Evolutionary conservation across 2,888 invertebrate genomes (phyloP).

Genomic region (Cataglyphis livida): DNA sequence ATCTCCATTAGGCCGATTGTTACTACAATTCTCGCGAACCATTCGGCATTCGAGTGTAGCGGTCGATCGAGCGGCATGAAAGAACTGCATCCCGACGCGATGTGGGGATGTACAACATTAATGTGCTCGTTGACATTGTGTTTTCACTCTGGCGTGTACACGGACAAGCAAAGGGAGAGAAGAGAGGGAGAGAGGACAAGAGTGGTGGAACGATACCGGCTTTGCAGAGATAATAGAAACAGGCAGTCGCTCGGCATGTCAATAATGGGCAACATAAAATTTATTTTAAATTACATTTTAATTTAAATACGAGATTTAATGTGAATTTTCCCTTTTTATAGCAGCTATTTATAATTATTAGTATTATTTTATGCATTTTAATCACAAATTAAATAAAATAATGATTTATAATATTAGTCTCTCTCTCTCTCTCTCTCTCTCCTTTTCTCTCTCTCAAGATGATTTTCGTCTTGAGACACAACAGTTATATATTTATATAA

Average conservation of each 20-base stretch:
- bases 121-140: slow-evolving; percentile 78
- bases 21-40: slow-evolving; percentile 55
- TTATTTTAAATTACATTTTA: not conserved
- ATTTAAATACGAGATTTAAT: slow-evolving; percentile 22
- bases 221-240: slow-evolving; percentile 35
- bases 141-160: slow-evolving; percentile 73
- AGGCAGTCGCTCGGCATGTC: slow-evolving; percentile 17
- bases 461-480: too few relatives aligned
- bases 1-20: slow-evolving; percentile 62
- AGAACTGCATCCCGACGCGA: slow-evolving; percentile 60
- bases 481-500: not conserved
- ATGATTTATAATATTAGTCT: not conserved
- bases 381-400: not conserved
- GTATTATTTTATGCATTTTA: not conserved
- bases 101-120: slow-evolving; percentile 68
- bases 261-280: slow-evolving; percentile 6
- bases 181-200: slow-evolving; percentile 35
- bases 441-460: not conserved
- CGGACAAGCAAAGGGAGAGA: slow-evolving; percentile 38
- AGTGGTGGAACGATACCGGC: slow-evolving; percentile 23
- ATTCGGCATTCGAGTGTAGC: slow-evolving; percentile 37
- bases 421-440: not conserved
- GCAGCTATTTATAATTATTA: not conserved
- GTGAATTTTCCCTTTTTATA: not conserved
- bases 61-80: slow-evolving; percentile 64